phyloP scores from a whole-genome alignment of 2,797 vertebrate species.

The Enteromius paludinosus region DNA sequence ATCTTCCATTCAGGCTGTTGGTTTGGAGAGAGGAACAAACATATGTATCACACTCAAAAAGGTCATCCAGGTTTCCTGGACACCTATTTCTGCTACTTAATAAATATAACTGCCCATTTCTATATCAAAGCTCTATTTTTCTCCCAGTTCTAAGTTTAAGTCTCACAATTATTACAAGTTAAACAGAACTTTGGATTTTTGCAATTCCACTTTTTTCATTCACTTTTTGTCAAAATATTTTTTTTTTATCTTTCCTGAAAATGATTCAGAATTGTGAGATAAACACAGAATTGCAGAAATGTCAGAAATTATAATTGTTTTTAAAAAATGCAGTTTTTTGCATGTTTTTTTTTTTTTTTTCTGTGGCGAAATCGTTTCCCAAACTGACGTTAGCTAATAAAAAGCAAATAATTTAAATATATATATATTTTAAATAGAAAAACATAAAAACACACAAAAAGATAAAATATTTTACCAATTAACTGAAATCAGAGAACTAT shows the following conservation, averaged over 20 bases:
- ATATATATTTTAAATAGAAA: not conserved
- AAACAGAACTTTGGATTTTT: no score
- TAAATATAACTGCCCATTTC: not conserved
- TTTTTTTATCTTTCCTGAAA: no score
- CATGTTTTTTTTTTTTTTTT: no score
- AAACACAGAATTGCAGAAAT: not conserved
- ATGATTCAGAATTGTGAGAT: not conserved
- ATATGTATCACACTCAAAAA: no score
- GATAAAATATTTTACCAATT: not conserved
- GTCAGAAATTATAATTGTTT: no score
- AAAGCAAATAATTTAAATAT: no score
- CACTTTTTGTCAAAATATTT: no score
- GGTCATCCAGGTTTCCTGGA: not conserved
- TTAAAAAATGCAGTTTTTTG: no score
- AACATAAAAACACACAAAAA: not conserved
- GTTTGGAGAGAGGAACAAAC: slow-evolving; percentile 22
- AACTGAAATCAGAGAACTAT: not conserved
- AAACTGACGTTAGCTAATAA: not conserved
- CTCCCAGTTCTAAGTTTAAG: not conserved
- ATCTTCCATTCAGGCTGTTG: slow-evolving; percentile 89
- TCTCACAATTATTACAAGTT: not conserved
- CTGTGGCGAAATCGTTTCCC: not conserved
- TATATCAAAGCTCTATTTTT: not conserved
- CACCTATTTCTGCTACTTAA: not conserved
- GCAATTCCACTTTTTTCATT: no score